Conservation (phyloP, 1,140 invertebrate species). For the Plectrocnemia conspersa region DNA sequence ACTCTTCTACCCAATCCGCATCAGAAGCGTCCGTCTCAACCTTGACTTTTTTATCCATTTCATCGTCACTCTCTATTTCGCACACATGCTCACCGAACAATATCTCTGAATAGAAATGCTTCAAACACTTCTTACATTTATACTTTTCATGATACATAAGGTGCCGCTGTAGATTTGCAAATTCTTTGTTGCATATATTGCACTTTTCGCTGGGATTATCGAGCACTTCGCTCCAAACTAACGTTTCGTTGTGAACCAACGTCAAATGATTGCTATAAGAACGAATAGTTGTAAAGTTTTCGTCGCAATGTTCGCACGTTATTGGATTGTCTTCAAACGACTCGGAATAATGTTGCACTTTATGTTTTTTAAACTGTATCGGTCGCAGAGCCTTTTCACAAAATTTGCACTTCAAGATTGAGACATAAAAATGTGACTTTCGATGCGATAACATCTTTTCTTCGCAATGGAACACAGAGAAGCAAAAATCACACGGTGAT, state of each 20-base stretch:
- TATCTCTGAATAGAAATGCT: slow-evolving; percentile 45
- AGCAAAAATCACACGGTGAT: slow-evolving; percentile 48
- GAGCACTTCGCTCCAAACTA: slow-evolving; percentile 45
- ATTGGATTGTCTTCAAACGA: slow-evolving; percentile 45
- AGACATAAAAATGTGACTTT: slow-evolving; percentile 43
- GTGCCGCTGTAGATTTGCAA: slow-evolving; percentile 47
- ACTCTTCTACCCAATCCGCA: slow-evolving; percentile 42
- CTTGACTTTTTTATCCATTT: too few species aligned
- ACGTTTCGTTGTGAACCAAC: slow-evolving; percentile 44
- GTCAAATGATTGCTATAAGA: slow-evolving; percentile 48
- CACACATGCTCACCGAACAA: slow-evolving; percentile 47
- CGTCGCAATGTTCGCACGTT: slow-evolving; percentile 48
- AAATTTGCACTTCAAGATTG: slow-evolving; percentile 47
- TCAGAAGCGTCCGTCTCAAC: too few species aligned
- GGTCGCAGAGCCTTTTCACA: slow-evolving; percentile 47
- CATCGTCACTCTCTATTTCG: slow-evolving; percentile 46
- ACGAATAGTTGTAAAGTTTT: slow-evolving; percentile 46
- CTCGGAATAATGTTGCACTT: slow-evolving; percentile 44
- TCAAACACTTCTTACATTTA: slow-evolving; percentile 47
- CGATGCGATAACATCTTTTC: slow-evolving; percentile 44
- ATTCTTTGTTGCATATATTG: slow-evolving; percentile 46
- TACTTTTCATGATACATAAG: slow-evolving; percentile 49
- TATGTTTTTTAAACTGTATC: slow-evolving; percentile 45
- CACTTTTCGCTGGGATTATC: slow-evolving; percentile 45
- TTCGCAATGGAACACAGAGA: slow-evolving; percentile 46